Percentiles rank a stretch among this genome's conserved stretches.
phyloP scores from a whole-genome alignment of 2,888 invertebrate genomes.

The Nephrotoma appendiculata region DNA sequence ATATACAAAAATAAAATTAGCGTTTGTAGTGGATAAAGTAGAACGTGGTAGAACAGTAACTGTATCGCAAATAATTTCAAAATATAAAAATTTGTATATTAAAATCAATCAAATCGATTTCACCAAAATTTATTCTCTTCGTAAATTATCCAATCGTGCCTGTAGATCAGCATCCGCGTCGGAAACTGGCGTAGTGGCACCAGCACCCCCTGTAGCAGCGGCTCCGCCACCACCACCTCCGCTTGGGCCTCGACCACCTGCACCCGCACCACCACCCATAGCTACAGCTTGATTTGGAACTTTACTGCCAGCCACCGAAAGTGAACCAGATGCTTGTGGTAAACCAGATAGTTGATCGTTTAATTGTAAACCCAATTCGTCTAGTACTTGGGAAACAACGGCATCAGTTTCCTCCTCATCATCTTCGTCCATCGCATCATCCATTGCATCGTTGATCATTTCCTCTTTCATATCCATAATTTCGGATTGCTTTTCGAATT shows the following conservation, averaged over 20 bases:
- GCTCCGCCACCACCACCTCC: constrained; percentile 20
- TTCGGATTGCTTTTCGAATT: constrained; percentile 98
- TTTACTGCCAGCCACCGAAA: constrained; percentile 42
- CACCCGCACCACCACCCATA: constrained; percentile 27
- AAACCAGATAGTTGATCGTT: constrained; percentile 83
- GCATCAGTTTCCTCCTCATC: constrained; percentile 98
- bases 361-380: constrained; percentile 92
- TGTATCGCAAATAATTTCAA: neutral
- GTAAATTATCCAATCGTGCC: constrained; percentile 86
- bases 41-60: neutral
- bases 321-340: constrained; percentile 47
- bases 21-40: neutral
- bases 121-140: constrained; percentile 50
- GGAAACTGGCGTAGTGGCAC: constrained; percentile 38
- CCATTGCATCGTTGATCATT: constrained; percentile 99
- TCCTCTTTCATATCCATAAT: constrained; percentile 99
- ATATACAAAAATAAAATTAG: neutral
- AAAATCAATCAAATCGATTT: neutral
- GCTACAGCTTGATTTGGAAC: constrained; percentile 46
- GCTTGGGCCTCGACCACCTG: constrained; percentile 28
- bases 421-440: constrained; percentile 97
- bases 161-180: constrained; percentile 96
- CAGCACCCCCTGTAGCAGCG: constrained; percentile 31
- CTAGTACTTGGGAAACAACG: constrained; percentile 88
- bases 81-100: neutral